These are phyloP conservation scores for Meriones psammophilus DNA, from an alignment of 2,797 vertebrate genomes.

Conservation along the genomic window DNA sequence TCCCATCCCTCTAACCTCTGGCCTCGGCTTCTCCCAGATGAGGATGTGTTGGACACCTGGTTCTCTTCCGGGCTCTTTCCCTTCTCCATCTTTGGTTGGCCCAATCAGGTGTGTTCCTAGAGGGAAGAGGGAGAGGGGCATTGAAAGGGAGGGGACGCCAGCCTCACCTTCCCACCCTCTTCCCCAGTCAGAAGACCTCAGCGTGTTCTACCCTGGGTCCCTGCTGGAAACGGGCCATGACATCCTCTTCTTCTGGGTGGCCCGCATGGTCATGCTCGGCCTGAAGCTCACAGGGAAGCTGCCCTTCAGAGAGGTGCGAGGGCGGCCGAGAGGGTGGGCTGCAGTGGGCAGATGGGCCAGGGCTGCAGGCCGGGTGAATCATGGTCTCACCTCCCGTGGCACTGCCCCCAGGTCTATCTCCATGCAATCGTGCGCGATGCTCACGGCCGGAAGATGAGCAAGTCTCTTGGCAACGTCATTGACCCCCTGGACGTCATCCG, in stretches of 20 bases:
- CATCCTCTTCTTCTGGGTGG: slow-evolving; percentile 98
- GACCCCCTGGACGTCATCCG: slow-evolving; percentile 96
- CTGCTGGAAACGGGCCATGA: slow-evolving; percentile 96
- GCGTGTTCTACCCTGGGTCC: slow-evolving; percentile 95
- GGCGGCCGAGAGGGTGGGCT: rapidly evolving
- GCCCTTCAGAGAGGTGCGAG: slow-evolving; percentile 94
- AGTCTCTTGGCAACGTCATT: slow-evolving; percentile 96
- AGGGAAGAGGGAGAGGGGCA: rapidly evolving
- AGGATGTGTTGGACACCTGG: slow-evolving; percentile 97
- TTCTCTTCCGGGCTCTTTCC: slow-evolving; percentile 97
- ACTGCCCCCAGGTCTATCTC: slow-evolving; percentile 92
- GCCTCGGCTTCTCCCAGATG: slow-evolving; percentile 89
- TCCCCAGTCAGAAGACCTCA: slow-evolving; percentile 92
- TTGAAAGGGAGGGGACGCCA: rapidly evolving
- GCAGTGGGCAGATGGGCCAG: too few species aligned
- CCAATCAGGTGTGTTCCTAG: slow-evolving; percentile 89
- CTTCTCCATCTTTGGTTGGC: slow-evolving; percentile 97
- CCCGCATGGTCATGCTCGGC: slow-evolving; percentile 97
- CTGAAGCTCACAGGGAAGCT: slow-evolving; percentile 94
- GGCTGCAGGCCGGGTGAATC: too few species aligned
- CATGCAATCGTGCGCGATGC: slow-evolving; percentile 96
- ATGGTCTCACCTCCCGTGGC: too few species aligned
- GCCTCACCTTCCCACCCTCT: not conserved
- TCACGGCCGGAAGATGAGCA: slow-evolving; percentile 97
- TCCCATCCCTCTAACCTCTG: not conserved